These are phyloP conservation scores for Vulpes lagopus DNA, from an alignment of 2,113 vertebrate genomes.

Conservation along the genomic window DNA sequence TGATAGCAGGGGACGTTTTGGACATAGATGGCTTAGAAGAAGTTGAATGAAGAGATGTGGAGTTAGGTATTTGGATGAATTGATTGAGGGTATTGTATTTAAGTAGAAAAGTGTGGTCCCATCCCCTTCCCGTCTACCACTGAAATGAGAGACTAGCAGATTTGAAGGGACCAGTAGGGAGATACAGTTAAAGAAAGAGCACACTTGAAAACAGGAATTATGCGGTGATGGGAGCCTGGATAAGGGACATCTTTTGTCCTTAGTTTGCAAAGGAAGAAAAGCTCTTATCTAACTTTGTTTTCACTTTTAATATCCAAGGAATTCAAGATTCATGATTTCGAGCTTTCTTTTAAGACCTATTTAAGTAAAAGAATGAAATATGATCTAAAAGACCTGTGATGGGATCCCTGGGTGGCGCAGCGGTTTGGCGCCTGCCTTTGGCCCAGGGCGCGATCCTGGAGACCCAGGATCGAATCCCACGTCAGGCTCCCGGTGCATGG, in stretches of 20 bases:
- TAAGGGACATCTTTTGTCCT: conserved; percentile 10
- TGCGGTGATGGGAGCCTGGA: background rate
- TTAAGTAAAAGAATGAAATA: background rate
- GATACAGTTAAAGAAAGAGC: conserved; percentile 3
- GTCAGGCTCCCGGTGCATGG: too few species aligned
- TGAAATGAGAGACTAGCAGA: background rate
- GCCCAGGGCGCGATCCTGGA: too few species aligned
- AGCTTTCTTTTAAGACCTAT: background rate
- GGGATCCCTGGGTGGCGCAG: too few species aligned
- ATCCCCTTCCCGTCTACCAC: too few species aligned
- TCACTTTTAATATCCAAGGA: conserved; percentile 17
- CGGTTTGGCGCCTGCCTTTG: too few species aligned
- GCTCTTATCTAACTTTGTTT: background rate
- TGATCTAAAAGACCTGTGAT: background rate
- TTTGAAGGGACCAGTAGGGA: background rate
- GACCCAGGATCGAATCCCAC: too few species aligned
- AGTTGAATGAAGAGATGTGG: background rate
- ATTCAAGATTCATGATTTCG: conserved; percentile 6
- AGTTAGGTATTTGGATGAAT: background rate
- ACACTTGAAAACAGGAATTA: background rate
- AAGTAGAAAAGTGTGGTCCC: background rate
- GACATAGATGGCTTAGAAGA: background rate
- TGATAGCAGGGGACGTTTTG: background rate
- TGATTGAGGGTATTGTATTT: background rate
- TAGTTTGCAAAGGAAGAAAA: conserved; percentile 32